Evolutionary conservation across 1,140 invertebrate genomes (phyloP).

Genomic region (Aphaenogaster floridana): DNA sequence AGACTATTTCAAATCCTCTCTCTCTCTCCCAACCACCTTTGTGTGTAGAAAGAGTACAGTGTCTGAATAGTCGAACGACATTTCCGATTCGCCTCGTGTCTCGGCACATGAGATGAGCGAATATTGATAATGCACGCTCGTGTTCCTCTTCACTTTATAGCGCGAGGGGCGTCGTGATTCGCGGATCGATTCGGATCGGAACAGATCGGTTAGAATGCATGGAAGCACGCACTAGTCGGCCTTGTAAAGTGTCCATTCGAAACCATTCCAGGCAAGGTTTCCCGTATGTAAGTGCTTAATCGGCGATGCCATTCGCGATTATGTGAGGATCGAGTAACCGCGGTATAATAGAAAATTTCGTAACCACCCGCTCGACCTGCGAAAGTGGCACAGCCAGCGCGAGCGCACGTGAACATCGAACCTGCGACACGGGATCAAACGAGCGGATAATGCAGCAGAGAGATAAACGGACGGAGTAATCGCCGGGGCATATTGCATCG

Average conservation of each 20-base stretch:
- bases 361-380: conserved; percentile 40
- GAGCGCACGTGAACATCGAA: not conserved
- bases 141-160: conserved; percentile 65
- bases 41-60: not conserved
- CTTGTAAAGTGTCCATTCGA: conserved; percentile 43
- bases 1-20: conserved; percentile 51
- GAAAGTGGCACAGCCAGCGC: conserved; percentile 41
- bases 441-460: conserved; percentile 35
- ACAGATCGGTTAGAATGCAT: conserved; percentile 33
- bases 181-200: conserved; percentile 60
- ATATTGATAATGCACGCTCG: conserved; percentile 61
- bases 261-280: conserved; percentile 26
- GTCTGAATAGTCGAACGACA: conserved; percentile 25
- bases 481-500: conserved; percentile 17
- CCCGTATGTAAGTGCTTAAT: conserved; percentile 23
- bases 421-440: conserved; percentile 22
- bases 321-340: conserved; percentile 33
- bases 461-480: conserved; percentile 55
- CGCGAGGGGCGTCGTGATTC: conserved; percentile 63
- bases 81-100: conserved; percentile 41
- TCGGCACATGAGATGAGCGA: conserved; percentile 47
- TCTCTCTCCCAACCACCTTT: not conserved
- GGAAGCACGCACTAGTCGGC: not conserved
- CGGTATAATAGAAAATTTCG: conserved; percentile 60
- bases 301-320: conserved; percentile 45